Conservation (phyloP, 2,797 vertebrate genomes). For the Mormyrops attenuatus region DNA sequence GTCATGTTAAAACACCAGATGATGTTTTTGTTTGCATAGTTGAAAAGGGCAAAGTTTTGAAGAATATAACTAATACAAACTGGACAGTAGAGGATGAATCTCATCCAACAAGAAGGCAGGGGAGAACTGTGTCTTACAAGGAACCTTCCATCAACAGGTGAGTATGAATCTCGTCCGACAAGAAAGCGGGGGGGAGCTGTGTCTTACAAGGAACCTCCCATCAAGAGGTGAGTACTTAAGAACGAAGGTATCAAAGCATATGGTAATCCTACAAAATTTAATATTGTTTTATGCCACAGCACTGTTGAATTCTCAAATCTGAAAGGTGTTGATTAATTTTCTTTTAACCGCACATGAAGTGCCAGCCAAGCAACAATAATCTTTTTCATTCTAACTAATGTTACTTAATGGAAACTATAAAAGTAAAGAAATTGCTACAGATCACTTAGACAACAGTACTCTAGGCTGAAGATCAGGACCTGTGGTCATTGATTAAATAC, state of each 20-base stretch:
- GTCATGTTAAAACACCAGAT: background rate
- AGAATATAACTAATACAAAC: slow-evolving; percentile 53
- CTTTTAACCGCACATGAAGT: background rate
- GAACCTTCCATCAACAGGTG: slow-evolving; percentile 61
- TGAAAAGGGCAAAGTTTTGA: slow-evolving; percentile 48
- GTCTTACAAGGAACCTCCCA: slow-evolving; percentile 60
- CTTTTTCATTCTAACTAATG: background rate
- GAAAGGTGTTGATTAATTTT: background rate
- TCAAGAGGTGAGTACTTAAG: slow-evolving; percentile 52
- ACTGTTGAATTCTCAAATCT: background rate
- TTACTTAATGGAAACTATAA: background rate
- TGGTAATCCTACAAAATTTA: background rate
- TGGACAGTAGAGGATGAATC: slow-evolving; percentile 14
- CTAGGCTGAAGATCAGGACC: background rate
- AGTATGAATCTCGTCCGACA: slow-evolving; percentile 31
- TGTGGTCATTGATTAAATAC: background rate
- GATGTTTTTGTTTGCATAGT: background rate
- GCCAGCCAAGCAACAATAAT: background rate
- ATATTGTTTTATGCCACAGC: background rate
- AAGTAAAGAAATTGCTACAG: background rate
- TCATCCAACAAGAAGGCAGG: slow-evolving; percentile 40
- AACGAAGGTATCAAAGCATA: background rate
- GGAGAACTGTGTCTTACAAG: slow-evolving; percentile 49
- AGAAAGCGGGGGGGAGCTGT: slow-evolving; percentile 35
- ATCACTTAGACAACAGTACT: background rate